A percentile compares a stretch with the other conserved stretches of the same genome.
These are phyloP conservation scores for Dastarcus helophoroides DNA, from an alignment of 2,888 invertebrate genomes.

Conservation along the genomic window DNA sequence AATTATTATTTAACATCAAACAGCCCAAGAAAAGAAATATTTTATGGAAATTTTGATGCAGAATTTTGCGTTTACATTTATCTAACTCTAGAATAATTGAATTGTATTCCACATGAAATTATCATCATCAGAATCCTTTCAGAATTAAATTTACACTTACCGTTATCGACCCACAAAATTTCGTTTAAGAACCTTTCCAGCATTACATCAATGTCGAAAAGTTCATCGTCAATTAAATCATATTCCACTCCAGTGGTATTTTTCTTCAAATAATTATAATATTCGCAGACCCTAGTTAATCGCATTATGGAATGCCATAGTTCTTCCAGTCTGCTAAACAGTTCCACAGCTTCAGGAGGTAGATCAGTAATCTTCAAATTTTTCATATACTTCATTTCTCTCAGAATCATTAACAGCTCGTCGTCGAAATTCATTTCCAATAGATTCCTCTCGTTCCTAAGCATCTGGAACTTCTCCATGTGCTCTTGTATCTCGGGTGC, in stretches of 20 bases:
- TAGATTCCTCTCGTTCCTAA: conserved; percentile 41
- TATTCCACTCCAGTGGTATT: conserved; percentile 68
- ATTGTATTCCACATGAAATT: no score
- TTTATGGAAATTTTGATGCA: no score
- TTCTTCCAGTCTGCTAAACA: conserved; percentile 59
- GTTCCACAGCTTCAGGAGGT: conserved; percentile 47
- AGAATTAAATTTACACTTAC: conserved; percentile 39
- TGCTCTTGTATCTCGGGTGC: conserved; percentile 51
- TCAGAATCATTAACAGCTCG: conserved; percentile 58
- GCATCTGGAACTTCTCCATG: conserved; percentile 49
- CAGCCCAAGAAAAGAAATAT: no score
- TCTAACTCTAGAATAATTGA: no score
- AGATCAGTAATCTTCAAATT: conserved; percentile 50
- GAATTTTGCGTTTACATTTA: no score
- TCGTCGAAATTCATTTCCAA: conserved; percentile 57
- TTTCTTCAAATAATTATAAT: conserved; percentile 73
- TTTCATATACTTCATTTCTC: conserved; percentile 71
- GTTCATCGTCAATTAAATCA: conserved; percentile 62
- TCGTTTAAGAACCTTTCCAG: conserved; percentile 56
- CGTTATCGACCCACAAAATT: conserved; percentile 71
- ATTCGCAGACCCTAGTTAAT: conserved; percentile 49
- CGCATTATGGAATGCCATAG: conserved; percentile 41
- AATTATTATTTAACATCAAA: no score
- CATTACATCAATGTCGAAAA: conserved; percentile 59
- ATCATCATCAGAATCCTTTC: no score